Percentiles rank a stretch among this genome's conserved stretches.
These are phyloP conservation scores for Andinoacara biseriatus DNA, from an alignment of 2,113 vertebrate species.

Conservation along the genomic window DNA sequence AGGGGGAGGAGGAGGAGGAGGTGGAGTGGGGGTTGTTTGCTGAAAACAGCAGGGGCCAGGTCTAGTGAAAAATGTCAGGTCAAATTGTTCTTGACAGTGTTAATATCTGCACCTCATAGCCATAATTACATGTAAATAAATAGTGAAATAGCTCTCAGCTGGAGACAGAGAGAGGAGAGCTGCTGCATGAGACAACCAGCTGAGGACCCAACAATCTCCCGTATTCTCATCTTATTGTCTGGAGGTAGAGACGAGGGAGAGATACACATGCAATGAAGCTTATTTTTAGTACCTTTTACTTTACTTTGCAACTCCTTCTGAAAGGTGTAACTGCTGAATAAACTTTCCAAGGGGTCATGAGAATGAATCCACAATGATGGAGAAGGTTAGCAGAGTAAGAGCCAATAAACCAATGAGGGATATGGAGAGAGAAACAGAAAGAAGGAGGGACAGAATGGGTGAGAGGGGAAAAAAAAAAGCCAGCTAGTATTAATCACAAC, in stretches of 20 bases:
- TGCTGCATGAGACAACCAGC: constrained; percentile 86
- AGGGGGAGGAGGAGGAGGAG: constrained; percentile 30
- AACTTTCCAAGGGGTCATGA: constrained; percentile 21
- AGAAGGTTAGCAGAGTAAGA: background rate
- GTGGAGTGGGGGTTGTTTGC: constrained; percentile 71
- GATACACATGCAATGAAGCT: constrained; percentile 19
- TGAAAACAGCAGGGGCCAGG: constrained; percentile 84
- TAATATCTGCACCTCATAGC: constrained; percentile 99
- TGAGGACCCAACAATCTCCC: constrained; percentile 81
- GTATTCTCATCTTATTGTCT: constrained; percentile 58
- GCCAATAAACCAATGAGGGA: constrained; percentile 11
- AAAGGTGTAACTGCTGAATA: constrained; percentile 17
- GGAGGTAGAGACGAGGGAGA: constrained; percentile 1
- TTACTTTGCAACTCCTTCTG: background rate
- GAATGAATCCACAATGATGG: background rate
- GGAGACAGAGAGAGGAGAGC: constrained; percentile 85
- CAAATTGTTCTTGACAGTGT: constrained; percentile 99
- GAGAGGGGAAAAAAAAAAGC: constrained; percentile 43
- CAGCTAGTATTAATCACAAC: constrained; percentile 90
- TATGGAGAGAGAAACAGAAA: constrained; percentile 39
- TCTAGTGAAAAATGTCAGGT: constrained; percentile 99
- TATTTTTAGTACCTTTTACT: background rate
- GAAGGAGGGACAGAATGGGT: constrained; percentile 31
- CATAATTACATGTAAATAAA: constrained; percentile 99
- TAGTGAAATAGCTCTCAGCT: constrained; percentile 99